Conservation (phyloP, 2,113 vertebrate species). For the Cyanistes caeruleus region DNA sequence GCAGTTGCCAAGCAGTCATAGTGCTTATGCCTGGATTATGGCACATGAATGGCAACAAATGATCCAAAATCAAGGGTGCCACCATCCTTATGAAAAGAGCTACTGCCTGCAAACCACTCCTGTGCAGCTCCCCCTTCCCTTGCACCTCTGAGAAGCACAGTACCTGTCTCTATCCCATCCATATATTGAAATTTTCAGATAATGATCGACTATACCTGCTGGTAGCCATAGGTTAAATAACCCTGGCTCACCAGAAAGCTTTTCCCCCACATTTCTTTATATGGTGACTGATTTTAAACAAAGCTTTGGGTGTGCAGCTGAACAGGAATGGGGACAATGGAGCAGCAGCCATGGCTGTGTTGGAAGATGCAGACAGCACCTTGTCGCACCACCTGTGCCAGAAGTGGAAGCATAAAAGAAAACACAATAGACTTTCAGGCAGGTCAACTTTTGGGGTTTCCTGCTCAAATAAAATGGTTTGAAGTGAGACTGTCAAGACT, state of each 20-base stretch:
- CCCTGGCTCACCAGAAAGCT: neutral
- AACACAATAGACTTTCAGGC: neutral
- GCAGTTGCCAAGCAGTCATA: neutral
- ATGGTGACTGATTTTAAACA: neutral
- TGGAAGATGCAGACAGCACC: neutral
- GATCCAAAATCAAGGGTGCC: neutral
- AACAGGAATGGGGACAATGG: neutral
- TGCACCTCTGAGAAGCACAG: neutral
- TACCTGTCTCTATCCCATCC: neutral
- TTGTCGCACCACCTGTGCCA: neutral
- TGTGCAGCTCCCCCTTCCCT: neutral
- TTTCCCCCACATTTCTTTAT: neutral
- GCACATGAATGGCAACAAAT: neutral
- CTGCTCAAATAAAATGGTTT: neutral
- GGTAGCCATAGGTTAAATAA: neutral
- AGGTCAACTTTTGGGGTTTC: neutral
- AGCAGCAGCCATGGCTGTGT: neutral
- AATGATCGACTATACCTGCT: neutral
- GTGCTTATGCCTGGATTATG: neutral
- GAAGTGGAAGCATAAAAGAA: neutral
- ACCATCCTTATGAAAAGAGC: neutral
- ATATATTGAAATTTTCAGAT: neutral
- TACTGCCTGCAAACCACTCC: neutral
- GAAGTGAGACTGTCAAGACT: conserved; percentile 1
- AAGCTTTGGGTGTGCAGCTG: neutral